phyloP scores from a whole-genome alignment of 1,140 invertebrate species.

The Drosophila micromelanica region DNA sequence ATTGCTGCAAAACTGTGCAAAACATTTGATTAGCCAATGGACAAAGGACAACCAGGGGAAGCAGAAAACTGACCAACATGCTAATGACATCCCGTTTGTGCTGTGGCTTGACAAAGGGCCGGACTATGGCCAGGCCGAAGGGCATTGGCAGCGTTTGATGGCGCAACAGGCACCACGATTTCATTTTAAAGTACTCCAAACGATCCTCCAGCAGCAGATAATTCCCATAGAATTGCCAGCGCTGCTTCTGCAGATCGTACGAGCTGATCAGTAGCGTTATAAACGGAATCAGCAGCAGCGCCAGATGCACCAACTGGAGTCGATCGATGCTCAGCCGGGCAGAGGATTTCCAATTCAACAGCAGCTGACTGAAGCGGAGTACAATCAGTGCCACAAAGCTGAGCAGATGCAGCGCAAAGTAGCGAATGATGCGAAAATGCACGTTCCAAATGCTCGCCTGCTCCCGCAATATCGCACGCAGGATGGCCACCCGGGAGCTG shows the following conservation, averaged over 20 bases:
- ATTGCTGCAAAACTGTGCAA: conserved; percentile 42
- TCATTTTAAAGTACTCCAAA: conserved; percentile 41
- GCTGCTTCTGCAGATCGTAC: conserved; percentile 38
- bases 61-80: conserved; percentile 42
- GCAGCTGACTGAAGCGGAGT: background rate
- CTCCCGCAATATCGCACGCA: conserved; percentile 30
- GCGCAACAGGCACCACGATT: conserved; percentile 48
- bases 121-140: conserved; percentile 50
- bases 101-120: background rate
- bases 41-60: background rate
- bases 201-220: conserved; percentile 44
- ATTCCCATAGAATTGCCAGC: conserved; percentile 24
- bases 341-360: background rate
- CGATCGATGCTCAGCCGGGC: conserved; percentile 20
- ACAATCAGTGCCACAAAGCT: conserved; percentile 38
- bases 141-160: conserved; percentile 52
- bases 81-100: conserved; percentile 47
- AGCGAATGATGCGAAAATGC: conserved; percentile 40
- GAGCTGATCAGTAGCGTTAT: conserved; percentile 33
- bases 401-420: conserved; percentile 49
- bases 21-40: conserved; percentile 1
- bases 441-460: conserved; percentile 31
- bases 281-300: conserved; percentile 25
- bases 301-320: conserved; percentile 16
- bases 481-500: conserved; percentile 20